Conservation (phyloP, 2,113 vertebrate species). For the Poecile atricapillus region DNA sequence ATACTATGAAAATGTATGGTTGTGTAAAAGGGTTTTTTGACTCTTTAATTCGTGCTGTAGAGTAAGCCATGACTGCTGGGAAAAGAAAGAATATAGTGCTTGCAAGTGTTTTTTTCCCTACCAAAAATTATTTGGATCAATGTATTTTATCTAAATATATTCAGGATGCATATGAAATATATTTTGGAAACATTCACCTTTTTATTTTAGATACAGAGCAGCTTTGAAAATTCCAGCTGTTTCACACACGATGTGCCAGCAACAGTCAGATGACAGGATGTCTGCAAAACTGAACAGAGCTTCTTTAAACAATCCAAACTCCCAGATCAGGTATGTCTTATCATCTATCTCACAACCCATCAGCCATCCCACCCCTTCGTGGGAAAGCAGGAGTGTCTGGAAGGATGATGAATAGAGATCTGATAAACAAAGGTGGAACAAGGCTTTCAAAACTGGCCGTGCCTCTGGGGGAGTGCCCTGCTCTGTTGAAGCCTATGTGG, state of each 20-base stretch:
- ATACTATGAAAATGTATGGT: neutral
- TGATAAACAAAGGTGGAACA: neutral
- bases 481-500: neutral
- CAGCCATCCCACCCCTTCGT: neutral
- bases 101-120: neutral
- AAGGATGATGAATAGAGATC: neutral
- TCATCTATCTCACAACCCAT: neutral
- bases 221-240: neutral
- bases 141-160: neutral
- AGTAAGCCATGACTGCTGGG: neutral
- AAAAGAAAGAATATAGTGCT: neutral
- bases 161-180: neutral
- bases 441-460: neutral
- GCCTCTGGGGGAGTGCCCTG: neutral
- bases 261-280: neutral
- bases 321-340: neutral
- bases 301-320: neutral
- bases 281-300: neutral
- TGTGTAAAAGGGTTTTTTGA: neutral
- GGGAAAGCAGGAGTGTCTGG: neutral
- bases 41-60: neutral
- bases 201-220: neutral
- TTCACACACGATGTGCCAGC: fast-evolving
- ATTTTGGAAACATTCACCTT: neutral
- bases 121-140: neutral